Evolutionary conservation across 2,888 invertebrate genomes (phyloP), one percentile per base, ranked within the genome.

Genomic region (Liposcelis brunnea): DNA sequence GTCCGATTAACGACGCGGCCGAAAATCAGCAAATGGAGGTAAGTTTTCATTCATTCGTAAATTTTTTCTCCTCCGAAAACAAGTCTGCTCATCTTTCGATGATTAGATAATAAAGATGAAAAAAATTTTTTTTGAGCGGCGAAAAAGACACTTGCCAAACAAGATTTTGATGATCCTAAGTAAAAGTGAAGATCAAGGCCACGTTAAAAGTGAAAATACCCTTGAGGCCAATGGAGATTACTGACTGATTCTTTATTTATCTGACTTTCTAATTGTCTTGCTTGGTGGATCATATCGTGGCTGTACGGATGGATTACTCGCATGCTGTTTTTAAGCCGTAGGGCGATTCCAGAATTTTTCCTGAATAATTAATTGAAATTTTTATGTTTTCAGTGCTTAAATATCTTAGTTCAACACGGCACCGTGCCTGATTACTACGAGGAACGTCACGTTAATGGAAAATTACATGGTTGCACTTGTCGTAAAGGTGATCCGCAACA

Each of bases 11-110:
- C 58, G 87, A 87, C 60, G 90, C 90, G 0, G 87, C 87, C 7
- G 87, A 90, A 59, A 84, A 87, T 58, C 85, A 87, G 59, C 86
- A 89, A 58, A 75, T 83, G 52, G 84, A 89, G 75, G 87, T 86
- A 61, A 58, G 59, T 49, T 26, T 42, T 36, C 8, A 32, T 4
- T 31, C 12, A 12, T 15, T 16, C 26, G 33, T 15, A 14, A 15
- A 43, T 15, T 14, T 21, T 14, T 14, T n/a, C 16, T 16, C 33
- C 15, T 12, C 15, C 10, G 16, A n/a, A n/a, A n/a, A 26, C 26
- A 6, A 26, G 8, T 26, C 8, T 6, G 8, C 26, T 26, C 26
- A 26, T 35, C 4, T 35, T 16, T 10, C 35, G 15, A 35, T 35
- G 32, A 35, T 35, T 16, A 16, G 16, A 15, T 35, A 35, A 35